phyloP scores from a whole-genome alignment of 2,888 invertebrate genomes.

The Slavum lentiscoides region DNA sequence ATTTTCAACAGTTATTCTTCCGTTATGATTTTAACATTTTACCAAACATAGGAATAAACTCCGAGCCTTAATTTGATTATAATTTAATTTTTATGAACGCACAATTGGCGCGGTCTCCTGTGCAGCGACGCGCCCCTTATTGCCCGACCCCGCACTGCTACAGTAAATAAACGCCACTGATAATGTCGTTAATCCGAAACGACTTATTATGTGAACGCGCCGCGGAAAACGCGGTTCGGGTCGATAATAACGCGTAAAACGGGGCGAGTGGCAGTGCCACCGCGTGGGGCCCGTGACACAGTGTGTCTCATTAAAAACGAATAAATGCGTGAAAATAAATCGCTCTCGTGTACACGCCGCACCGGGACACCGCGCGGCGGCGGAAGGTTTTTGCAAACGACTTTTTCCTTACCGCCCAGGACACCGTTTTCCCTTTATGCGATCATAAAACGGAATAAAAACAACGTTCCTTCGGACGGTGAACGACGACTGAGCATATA shows the following conservation, averaged over 20 bases:
- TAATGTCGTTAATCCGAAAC: slow-evolving; percentile 9
- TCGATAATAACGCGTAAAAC: not conserved
- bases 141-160: no score
- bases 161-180: not conserved
- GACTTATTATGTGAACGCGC: no score
- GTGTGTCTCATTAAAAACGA: slow-evolving; percentile 16
- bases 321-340: slow-evolving; percentile 10
- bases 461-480: slow-evolving; percentile 22
- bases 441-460: slow-evolving; percentile 21
- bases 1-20: no score
- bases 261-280: not conserved
- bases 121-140: no score
- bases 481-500: slow-evolving; percentile 16
- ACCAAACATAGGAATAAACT: no score
- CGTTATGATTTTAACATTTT: no score
- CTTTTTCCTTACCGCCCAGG: not conserved
- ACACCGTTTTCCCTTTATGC: slow-evolving; percentile 7
- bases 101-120: no score
- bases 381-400: no score
- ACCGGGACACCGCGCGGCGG: no score
- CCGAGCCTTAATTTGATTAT: no score
- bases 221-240: not conserved
- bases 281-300: not conserved
- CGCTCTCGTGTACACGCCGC: not conserved
- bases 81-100: no score